Conservation (phyloP, 2,113 vertebrate species). For the Seriola aureovittata region DNA sequence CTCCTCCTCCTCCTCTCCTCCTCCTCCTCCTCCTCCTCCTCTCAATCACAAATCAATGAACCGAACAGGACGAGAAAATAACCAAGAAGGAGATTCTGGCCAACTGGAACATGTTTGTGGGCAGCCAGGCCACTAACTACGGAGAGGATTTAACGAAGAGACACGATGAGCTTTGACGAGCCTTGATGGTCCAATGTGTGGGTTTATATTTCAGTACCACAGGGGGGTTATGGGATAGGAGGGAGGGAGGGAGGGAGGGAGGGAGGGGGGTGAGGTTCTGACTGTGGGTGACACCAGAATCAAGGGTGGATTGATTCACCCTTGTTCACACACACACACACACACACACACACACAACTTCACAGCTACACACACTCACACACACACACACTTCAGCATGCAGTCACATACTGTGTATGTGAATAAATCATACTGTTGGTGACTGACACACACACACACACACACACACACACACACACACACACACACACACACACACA, state of each 20-base stretch:
- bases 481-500: too few species aligned
- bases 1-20: background rate
- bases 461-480: too few species aligned
- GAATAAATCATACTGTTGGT: background rate
- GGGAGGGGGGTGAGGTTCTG: background rate
- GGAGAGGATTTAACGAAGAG: conserved; percentile 92
- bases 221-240: too few species aligned
- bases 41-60: conserved; percentile 54
- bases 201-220: background rate
- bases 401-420: conserved; percentile 69
- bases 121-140: conserved; percentile 95
- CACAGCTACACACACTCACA: background rate
- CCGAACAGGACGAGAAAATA: conserved; percentile 88
- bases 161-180: conserved; percentile 91
- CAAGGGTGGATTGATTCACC: background rate
- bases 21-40: background rate
- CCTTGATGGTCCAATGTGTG: background rate
- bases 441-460: too few species aligned
- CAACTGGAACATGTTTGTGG: conserved; percentile 97
- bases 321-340: conserved; percentile 8
- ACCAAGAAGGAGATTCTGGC: conserved; percentile 92
- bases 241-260: too few species aligned
- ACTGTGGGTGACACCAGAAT: background rate
- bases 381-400: conserved; percentile 8
- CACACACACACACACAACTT: background rate